phyloP scores from a whole-genome alignment of 2,888 invertebrate species.

The Himalopsyche kuldschensis region DNA sequence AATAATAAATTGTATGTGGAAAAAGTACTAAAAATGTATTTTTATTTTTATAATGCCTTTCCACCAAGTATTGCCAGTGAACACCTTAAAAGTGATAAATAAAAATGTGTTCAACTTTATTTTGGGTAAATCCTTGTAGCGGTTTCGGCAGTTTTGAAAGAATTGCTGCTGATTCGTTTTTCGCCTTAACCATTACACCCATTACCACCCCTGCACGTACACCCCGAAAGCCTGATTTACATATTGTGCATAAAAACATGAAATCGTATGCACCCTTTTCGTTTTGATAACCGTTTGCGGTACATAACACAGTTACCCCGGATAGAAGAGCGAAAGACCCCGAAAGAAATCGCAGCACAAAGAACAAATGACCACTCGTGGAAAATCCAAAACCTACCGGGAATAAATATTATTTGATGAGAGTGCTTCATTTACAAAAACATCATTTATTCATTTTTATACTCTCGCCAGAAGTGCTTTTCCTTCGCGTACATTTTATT shows the following conservation, averaged over 20 bases:
- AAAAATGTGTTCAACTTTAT: no score
- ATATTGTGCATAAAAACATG: slow-evolving; percentile 40
- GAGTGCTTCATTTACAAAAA: neutral
- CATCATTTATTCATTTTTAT: neutral
- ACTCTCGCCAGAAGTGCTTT: neutral
- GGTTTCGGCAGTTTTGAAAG: neutral
- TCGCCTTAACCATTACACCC: neutral
- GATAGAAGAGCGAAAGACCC: neutral
- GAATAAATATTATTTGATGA: neutral
- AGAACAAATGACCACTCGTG: slow-evolving; percentile 28
- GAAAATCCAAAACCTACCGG: neutral
- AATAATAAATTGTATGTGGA: no score
- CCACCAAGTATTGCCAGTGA: no score
- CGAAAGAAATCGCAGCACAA: slow-evolving; percentile 10
- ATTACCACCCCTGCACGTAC: neutral
- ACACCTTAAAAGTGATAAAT: no score
- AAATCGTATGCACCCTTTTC: slow-evolving; percentile 40
- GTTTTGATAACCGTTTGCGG: slow-evolving; percentile 40
- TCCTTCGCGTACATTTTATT: neutral
- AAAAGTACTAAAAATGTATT: no score
- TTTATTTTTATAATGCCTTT: no score
- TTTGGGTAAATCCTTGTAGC: no score
- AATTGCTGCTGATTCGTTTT: neutral
- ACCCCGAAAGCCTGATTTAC: slow-evolving; percentile 23
- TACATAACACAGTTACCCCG: slow-evolving; percentile 32